phyloP scores from a whole-genome alignment of 2,888 invertebrate species.

The Cerceris ruficornis region DNA sequence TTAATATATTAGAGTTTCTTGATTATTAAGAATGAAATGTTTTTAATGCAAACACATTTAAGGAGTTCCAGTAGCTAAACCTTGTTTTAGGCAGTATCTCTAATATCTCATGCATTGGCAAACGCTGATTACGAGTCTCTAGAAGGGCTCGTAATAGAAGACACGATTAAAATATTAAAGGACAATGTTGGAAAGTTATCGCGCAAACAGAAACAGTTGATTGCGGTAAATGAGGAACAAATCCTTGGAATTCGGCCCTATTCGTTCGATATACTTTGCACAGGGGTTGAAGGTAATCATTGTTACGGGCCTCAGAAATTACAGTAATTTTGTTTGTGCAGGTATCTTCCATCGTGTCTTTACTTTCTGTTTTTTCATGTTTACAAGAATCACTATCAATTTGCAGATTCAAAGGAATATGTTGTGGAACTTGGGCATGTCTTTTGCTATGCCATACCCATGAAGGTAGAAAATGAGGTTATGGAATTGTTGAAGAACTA shows the following conservation, averaged over 20 bases:
- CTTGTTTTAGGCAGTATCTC: constrained; percentile 78
- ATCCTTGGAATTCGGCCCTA: constrained; percentile 42
- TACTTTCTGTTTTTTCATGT: not conserved
- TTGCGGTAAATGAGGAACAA: constrained; percentile 48
- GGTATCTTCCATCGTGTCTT: not conserved
- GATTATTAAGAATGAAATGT: no score
- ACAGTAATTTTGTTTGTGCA: not conserved
- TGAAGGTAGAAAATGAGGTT: no score
- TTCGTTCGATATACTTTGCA: not conserved
- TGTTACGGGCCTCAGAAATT: no score
- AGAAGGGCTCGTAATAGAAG: constrained; percentile 78
- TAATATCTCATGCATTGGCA: constrained; percentile 80
- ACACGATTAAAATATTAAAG: constrained; percentile 78
- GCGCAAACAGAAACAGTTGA: constrained; percentile 57
- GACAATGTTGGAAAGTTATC: constrained; percentile 70
- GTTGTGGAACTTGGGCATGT: no score
- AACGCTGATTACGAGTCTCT: constrained; percentile 80
- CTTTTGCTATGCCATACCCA: no score
- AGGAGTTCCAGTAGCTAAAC: not conserved
- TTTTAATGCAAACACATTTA: no score
- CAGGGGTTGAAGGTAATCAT: constrained; percentile 8
- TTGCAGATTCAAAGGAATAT: no score
- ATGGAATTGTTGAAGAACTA: no score
- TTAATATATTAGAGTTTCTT: no score
- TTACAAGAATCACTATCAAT: no score